Base-by-base conservation (phyloP, 2,797 vertebrate genomes). In the Meda fulgida region DNA sequence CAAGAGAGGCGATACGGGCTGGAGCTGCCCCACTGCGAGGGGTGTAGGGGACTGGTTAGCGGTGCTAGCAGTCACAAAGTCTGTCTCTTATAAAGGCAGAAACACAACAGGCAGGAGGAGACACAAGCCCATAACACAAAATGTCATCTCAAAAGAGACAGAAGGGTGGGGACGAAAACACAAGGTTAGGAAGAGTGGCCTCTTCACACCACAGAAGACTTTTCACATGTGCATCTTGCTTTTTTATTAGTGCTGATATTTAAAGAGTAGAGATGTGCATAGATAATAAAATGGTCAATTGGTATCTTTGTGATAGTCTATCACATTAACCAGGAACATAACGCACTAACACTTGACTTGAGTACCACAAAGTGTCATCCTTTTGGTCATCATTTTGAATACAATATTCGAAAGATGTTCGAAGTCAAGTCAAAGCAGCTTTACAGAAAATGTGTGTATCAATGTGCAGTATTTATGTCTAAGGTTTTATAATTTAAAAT, bases 61-160 rank as follows among this genome's bases (percentile, higher is more conserved):
- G 18, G 38, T 48, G 38, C 51, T 51, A 66, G 75, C 73, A 80
- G 82, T 82, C 78, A 86, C 55, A 84, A 21, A 53, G 86, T 88
- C 72, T 51, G 84, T 66, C 72, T 88, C 78, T 87, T 77, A 86
- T 87, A 81, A 77, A 66, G 65, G 79, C 76, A 85, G 66, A 58
- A 85, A 48, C 72, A 58, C 67, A 26, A 86, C 51, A 43, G 29
- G 55, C 67, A 75, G 40, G 26, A 83, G 40, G 31, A 83, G 66
- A 77, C 85, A 48, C 43, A 36, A 55, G 38, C 21, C 21, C 66
- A 81, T 55, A 29, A 65, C 26, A 84, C 46, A 76, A 82, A 67
- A 71, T 78, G 89, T 38, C 73, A 81, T 81, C 53, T 48, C 36
- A 67, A 66, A 34, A 66, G 60, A 80, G 43, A 71, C 26, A 66